Base-by-base conservation (phyloP, 2,113 vertebrate species). In the Pachyramphus minor region DNA sequence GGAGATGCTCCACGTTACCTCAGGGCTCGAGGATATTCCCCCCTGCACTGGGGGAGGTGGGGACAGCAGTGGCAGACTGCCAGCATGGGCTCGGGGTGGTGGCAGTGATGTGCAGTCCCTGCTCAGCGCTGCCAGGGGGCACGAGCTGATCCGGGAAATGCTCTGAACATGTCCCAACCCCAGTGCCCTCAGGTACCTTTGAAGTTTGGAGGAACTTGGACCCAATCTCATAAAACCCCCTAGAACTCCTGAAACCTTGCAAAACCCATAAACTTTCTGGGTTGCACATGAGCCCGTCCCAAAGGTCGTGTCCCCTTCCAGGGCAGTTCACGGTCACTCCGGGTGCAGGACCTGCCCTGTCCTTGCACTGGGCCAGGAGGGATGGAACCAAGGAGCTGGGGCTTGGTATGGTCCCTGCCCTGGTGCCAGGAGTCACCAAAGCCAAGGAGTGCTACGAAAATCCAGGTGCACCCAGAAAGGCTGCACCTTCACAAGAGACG, bases 21-120 rank as follows among this genome's bases (percentile, higher is more conserved):
- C 45, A 9, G 27, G 31, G 64, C 58, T 47, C 72, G 50, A 52
- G 71, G 50, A 6, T 20, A 1, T 41, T 52, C 17, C 14, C 41
- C 19, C 33, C 21, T 3, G 1, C 0, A 2, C 28, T 7, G 3
- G 37, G 14, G 47, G 12, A 30, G 47, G 47, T 1, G 1, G 27
- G 60, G 30, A n/a, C 2, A 5, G 8, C 0, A 5, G 55, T 14
- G 55, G 5, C 25, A 8, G 42, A 14, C 5, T 66, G 59, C 12
- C 28, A 24, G 33, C 0, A 1, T 49, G 8, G 33, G 37, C 52
- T 64, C 11, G 5, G 52, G 23, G 52, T 2, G 2, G 74, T 39
- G 37, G 28, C 30, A 27, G 62, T 2, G 42, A 13, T 14, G 53
- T 18, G 8, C 41, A 50, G 33, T 8, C 45, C 14, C 23, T 1